Evolutionary conservation across 2,113 vertebrate genomes (phyloP), one percentile per base, ranked within the genome.

Genomic region (Pterocles orientalis): DNA sequence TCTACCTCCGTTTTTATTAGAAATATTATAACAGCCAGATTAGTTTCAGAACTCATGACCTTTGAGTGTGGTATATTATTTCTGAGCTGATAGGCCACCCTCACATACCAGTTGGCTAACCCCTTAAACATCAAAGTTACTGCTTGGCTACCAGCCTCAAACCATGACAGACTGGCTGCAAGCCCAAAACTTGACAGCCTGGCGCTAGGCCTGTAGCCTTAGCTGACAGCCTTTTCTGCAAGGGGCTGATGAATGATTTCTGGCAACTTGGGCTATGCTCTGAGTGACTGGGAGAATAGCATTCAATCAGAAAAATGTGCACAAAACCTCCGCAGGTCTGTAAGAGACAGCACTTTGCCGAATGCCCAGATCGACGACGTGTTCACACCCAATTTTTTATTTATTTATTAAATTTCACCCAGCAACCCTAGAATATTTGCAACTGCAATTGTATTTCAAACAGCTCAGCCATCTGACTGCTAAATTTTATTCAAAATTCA

Each of bases 71-170:
- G 97, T 98, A 96, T 98, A 97, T 97, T 98, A 98, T 98, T 99
- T 98, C 97, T 96, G 98, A 98, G 97, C 97, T 97, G 97, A 98
- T 97, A 97, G 98, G 98, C 98, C 98, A 99, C 98, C 98, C 98
- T 99, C 97, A 81, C 97, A 98, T 98, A 98, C 98, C 98, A 98
- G 98, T 98, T 98, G 98, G 98, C 98, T 98, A 98, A 98, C 98
- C 97, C 98, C 97, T 98, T 97, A 96, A 97, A 99, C 99, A 98
- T 99, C 99, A 99, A 99, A 99, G 98, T 98, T 98, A 98, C 98
- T 98, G 98, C 97, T 98, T 99, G 99, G 99, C 98, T 96, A 97
- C 94, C 92, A 97, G 98, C 99, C 99, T 95, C 98, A 98, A 98
- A 97, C 98, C 98, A 98, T 99, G 99, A 99, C 98, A 99, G 98